A percentile compares a stretch with the other conserved stretches of the same genome.
Evolutionary conservation across 2,797 vertebrate genomes (phyloP).

Genomic region (Onychomys arenicola): DNA sequence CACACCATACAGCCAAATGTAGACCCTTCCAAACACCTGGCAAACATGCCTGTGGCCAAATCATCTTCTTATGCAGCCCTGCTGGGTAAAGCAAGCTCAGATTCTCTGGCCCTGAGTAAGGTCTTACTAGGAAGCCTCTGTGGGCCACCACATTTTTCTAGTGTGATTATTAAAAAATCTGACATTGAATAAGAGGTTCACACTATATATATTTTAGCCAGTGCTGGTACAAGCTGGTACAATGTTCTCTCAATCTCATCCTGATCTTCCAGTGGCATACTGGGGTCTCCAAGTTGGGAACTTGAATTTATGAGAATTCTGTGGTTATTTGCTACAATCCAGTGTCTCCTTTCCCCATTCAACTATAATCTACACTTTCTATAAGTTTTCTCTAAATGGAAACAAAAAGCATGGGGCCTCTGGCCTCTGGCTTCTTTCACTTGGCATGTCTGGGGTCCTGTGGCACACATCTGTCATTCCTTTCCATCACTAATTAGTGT

Average conservation of each 20-base stretch:
- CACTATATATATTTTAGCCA: neutral
- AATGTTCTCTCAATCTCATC: neutral
- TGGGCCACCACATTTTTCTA: neutral
- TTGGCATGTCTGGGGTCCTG: neutral
- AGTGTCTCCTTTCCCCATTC: neutral
- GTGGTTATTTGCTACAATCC: neutral
- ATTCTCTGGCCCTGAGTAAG: too few relatives aligned
- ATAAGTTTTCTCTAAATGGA: neutral
- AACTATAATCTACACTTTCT: neutral
- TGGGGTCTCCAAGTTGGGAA: neutral
- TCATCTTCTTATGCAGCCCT: too few relatives aligned
- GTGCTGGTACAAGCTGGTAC: neutral
- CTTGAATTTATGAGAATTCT: conserved; percentile 48
- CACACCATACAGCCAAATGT: too few relatives aligned
- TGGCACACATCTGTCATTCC: neutral
- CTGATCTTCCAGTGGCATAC: neutral
- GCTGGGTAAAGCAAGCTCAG: too few relatives aligned
- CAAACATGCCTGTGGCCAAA: too few relatives aligned
- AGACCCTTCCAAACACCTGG: too few relatives aligned
- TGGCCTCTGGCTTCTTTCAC: conserved; percentile 23
- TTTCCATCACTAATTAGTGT: neutral
- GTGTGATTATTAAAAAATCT: neutral
- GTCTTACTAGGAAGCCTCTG: too few relatives aligned
- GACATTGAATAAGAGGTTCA: neutral
- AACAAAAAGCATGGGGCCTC: neutral